Evolutionary conservation across 2,113 vertebrate genomes (phyloP).

Genomic region (Syngnathus typhle): DNA sequence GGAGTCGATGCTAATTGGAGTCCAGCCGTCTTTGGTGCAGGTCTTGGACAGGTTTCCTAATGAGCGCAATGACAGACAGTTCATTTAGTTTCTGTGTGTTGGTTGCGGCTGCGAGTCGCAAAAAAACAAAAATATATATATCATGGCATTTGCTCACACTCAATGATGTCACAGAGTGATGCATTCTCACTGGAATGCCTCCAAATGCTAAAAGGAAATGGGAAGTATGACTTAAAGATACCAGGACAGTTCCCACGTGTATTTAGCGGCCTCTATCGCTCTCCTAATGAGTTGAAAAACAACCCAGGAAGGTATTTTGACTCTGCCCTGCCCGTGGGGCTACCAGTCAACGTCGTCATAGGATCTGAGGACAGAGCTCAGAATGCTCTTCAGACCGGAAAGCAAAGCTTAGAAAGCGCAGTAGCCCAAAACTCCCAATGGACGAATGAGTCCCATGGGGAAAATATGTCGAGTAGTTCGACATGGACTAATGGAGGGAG

Average conservation of each 20-base stretch:
- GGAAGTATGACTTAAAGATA: constrained; percentile 25
- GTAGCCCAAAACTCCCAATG: neutral
- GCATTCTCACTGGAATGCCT: constrained; percentile 39
- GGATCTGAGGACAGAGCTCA: neutral
- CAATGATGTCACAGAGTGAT: constrained; percentile 28
- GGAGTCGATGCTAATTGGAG: constrained; percentile 62
- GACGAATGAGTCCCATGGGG: neutral
- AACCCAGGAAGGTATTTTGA: constrained; percentile 31
- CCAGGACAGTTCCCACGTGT: constrained; percentile 32
- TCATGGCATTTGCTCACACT: constrained; percentile 15
- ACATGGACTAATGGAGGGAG: neutral
- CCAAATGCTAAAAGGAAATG: constrained; percentile 37
- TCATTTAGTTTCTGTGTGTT: neutral
- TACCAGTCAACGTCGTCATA: constrained; percentile 22
- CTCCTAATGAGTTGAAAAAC: constrained; percentile 25
- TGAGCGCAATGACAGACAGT: constrained; percentile 18
- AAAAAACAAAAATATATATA: constrained; percentile 8
- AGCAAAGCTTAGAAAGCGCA: neutral
- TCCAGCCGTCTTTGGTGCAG: constrained; percentile 83
- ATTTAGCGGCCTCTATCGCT: constrained; percentile 24
- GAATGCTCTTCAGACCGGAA: neutral
- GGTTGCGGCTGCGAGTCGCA: constrained; percentile 13
- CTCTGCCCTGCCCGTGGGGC: constrained; percentile 12
- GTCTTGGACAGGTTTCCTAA: constrained; percentile 85
- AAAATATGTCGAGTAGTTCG: neutral